Percentiles rank a stretch among this genome's conserved stretches.
phyloP scores from a whole-genome alignment of 2,888 invertebrate genomes.

The Crepidodera aurea region DNA sequence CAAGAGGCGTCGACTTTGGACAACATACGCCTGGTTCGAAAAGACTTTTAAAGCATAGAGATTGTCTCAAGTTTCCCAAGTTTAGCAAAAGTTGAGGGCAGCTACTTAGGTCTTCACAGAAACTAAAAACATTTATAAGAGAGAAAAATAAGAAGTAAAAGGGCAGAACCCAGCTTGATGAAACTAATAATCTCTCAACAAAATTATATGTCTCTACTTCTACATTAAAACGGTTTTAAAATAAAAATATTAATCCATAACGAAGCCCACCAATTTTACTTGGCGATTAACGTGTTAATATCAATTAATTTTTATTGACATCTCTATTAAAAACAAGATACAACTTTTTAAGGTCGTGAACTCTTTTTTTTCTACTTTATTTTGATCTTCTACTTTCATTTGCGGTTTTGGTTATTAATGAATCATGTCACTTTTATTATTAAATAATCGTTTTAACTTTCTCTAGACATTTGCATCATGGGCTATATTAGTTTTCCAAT shows the following conservation, averaged over 20 bases:
- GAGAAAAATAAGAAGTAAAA: not conserved
- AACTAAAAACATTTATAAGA: constrained; percentile 46
- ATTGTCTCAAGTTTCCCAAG: constrained; percentile 81
- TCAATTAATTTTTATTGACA: too few species aligned
- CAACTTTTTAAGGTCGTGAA: not conserved
- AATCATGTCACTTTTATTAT: not conserved
- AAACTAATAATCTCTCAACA: too few species aligned
- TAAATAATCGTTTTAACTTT: constrained; percentile 15
- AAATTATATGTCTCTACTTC: too few species aligned
- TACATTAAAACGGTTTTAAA: too few species aligned
- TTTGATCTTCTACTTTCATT: constrained; percentile 3
- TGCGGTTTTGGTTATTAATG: constrained; percentile 2
- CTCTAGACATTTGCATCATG: constrained; percentile 14
- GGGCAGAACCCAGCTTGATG: too few species aligned
- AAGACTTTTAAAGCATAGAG: constrained; percentile 88
- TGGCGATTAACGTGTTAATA: too few species aligned
- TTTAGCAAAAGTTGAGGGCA: constrained; percentile 87
- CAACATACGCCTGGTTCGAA: constrained; percentile 94
- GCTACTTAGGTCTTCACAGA: constrained; percentile 87
- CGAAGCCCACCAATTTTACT: too few species aligned
- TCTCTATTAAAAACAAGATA: too few species aligned
- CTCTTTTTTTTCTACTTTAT: not conserved
- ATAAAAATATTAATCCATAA: too few species aligned
- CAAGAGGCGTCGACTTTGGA: constrained; percentile 66
- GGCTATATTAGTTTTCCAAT: constrained; percentile 22